Conservation (phyloP, 2,888 invertebrate genomes). For the Spisula subtruncata region DNA sequence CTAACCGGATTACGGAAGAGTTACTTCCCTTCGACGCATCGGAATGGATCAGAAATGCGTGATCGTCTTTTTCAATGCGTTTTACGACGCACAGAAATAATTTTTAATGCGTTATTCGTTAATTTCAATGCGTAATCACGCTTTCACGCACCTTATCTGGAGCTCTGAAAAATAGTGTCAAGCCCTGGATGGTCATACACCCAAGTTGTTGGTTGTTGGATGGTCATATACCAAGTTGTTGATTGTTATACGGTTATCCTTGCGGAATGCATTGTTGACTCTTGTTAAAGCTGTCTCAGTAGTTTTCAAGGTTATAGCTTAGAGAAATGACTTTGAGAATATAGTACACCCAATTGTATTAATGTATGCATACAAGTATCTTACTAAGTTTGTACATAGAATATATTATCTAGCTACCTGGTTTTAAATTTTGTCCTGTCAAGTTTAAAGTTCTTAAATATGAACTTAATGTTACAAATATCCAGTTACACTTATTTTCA, state of each 20-base stretch:
- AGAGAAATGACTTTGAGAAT: not conserved
- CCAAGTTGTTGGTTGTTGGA: not conserved
- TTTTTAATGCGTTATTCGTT: no score
- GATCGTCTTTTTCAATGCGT: no score
- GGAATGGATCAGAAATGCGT: no score
- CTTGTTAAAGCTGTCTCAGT: no score
- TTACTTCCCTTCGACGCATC: no score
- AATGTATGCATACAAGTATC: not conserved
- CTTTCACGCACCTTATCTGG: no score
- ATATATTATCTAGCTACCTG: not conserved
- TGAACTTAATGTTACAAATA: not conserved
- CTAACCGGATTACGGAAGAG: no score
- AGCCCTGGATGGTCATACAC: not conserved
- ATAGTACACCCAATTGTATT: not conserved
- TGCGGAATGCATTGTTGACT: no score
- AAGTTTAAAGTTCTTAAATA: constrained; percentile 7
- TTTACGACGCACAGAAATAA: no score
- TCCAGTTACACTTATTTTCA: not conserved
- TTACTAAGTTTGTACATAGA: not conserved
- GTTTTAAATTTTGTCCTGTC: not conserved
- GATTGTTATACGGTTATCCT: not conserved
- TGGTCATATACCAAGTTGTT: not conserved
- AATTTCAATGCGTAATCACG: no score
- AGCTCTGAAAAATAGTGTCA: no score
- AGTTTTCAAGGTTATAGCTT: not conserved